phyloP scores from a whole-genome alignment of 2,888 invertebrate genomes.

The Corbicula japonica region DNA sequence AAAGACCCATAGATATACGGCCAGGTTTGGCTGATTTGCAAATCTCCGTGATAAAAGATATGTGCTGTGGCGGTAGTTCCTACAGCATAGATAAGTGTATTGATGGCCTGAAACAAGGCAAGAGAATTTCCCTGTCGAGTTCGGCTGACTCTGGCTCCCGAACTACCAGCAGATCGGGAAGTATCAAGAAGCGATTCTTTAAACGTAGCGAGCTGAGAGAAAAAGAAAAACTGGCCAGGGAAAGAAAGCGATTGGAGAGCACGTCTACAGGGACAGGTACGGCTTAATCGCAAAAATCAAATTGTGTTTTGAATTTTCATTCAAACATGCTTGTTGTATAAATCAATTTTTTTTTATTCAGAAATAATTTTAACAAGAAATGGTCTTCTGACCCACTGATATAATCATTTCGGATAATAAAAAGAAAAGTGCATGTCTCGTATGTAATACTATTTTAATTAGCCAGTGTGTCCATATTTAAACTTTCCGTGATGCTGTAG shows the following conservation, averaged over 20 bases:
- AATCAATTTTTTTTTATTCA: too few species aligned
- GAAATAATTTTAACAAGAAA: too few species aligned
- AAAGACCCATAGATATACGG: conserved; percentile 88
- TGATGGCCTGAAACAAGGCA: conserved; percentile 52
- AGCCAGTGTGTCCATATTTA: too few species aligned
- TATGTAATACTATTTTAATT: too few species aligned
- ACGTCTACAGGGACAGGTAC: conserved; percentile 50
- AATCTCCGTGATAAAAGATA: conserved; percentile 87
- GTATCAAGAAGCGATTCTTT: conserved; percentile 63
- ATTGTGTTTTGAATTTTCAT: too few species aligned
- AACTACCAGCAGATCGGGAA: conserved; percentile 65
- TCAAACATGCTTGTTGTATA: too few species aligned
- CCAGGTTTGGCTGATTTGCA: conserved; percentile 88
- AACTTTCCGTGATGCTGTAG: too few species aligned
- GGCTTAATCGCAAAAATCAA: too few species aligned
- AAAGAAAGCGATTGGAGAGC: conserved; percentile 53
- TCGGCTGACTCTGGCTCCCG: conserved; percentile 56
- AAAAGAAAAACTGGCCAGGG: conserved; percentile 46
- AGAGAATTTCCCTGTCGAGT: conserved; percentile 60
- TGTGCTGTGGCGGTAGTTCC: conserved; percentile 68
- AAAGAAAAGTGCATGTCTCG: too few species aligned
- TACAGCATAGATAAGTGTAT: conserved; percentile 55
- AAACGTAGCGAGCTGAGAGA: conserved; percentile 57
- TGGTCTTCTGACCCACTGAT: too few species aligned
- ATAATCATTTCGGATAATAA: too few species aligned